Base-by-base conservation (phyloP, 2,797 vertebrate species). In the Spinus olivaceus region DNA sequence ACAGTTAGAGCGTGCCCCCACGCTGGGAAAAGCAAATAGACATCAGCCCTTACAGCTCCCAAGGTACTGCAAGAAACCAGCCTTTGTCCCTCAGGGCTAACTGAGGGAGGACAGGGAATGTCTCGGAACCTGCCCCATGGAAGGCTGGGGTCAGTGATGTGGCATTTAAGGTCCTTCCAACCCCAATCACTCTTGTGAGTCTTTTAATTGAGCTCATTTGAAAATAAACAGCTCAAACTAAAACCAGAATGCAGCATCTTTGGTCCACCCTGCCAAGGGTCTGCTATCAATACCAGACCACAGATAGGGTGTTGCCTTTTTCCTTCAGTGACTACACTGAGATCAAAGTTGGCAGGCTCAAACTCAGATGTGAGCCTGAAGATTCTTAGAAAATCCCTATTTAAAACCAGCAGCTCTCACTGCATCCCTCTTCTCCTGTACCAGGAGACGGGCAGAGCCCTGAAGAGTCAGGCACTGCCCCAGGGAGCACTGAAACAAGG, bases 71-170 rank as follows among this genome's bases (percentile, higher is more conserved):
- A 13, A 21, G 12, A 1, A 30, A 49, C 1, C 16, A 2, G 50
- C 6, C 0, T 17, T 12, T 32, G 33, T 56, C 9, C 17, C 42
- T 9, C 9, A 5, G 20, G 35, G 53, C 0, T 3, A 13, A 25
- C 2, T 1, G 47, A 33, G 2, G 18, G 19, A 7, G 32, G 13
- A 30, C 0, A 37, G 30, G 0, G 7, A 20, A 14, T 0, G 0
- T 1, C 22, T 33, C 0, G 1, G 8, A 12, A 6, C 1, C 10
- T 5, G 46, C 33, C 14, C 12, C 2, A 2, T 0, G 49, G 27
- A 56, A 30, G 28, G 64, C 28, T 23, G 17, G 24, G 28, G 12
- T 56, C 44, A 2, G 30, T 4, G 0, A 28, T 1, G 15, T 7
- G 37, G 25, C 21, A 23, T 41, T 53, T 21, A 47, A 65, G 15